Evolutionary conservation across 1,140 invertebrate species (phyloP).

Genomic region (Acromyrmex echinatior): DNA sequence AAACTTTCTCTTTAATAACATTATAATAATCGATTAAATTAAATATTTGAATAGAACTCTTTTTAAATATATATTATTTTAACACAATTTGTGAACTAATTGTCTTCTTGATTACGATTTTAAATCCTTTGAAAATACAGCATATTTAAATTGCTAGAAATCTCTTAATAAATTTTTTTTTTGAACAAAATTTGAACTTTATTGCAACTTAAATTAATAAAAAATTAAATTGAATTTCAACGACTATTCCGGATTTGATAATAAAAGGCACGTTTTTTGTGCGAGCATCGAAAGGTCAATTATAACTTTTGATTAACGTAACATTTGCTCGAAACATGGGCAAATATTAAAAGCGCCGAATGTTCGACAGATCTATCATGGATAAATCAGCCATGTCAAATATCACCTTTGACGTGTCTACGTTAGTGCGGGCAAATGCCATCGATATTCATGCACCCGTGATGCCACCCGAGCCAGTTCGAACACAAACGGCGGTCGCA

Average conservation of each 20-base stretch:
- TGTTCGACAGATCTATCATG: conserved; percentile 84
- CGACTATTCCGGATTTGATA: neutral
- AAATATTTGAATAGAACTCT: neutral
- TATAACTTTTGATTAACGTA: neutral
- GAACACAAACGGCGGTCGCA: conserved; percentile 88
- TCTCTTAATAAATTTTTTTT: neutral
- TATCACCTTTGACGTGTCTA: conserved; percentile 90
- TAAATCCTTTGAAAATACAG: neutral
- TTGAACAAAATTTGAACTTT: neutral
- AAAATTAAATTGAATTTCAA: neutral
- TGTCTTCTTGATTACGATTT: neutral
- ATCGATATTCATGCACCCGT: conserved; percentile 90
- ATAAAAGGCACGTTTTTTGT: neutral
- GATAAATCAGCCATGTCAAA: conserved; percentile 88
- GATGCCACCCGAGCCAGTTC: conserved; percentile 83
- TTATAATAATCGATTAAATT: neutral
- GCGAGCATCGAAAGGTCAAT: neutral
- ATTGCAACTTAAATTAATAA: neutral
- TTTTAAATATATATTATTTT: neutral
- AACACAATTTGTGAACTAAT: neutral
- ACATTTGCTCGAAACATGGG: neutral
- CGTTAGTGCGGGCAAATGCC: conserved; percentile 89
- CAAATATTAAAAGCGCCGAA: conserved; percentile 24
- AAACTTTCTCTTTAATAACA: neutral
- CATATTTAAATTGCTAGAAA: neutral